Percentiles rank a stretch among this genome's conserved stretches.
phyloP scores from a whole-genome alignment of 2,797 vertebrate species.

The Falco rusticolus region DNA sequence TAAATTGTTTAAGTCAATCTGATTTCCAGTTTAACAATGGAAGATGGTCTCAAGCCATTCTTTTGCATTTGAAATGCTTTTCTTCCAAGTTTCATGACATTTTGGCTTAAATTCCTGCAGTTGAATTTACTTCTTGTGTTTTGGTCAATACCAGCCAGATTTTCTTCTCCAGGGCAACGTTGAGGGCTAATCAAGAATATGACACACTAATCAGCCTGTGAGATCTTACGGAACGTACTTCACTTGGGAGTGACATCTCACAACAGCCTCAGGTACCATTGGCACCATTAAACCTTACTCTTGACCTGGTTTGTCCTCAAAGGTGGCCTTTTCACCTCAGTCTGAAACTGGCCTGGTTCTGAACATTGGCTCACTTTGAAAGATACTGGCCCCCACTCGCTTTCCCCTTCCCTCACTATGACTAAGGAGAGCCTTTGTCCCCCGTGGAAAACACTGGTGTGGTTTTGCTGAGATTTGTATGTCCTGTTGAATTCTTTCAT shows the following conservation, averaged over 20 bases:
- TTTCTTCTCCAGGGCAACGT: not conserved
- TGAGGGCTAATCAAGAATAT: not conserved
- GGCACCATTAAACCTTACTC: not conserved
- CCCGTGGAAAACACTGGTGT: conserved; percentile 23
- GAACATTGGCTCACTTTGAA: not conserved
- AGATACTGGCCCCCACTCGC: not conserved
- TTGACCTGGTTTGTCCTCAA: not conserved
- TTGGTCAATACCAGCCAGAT: not conserved
- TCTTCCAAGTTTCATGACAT: not conserved
- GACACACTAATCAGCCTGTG: not conserved
- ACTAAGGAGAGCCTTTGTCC: not conserved
- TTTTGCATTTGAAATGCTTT: not conserved
- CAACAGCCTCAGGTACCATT: not conserved
- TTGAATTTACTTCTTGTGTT: not conserved
- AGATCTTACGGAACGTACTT: not conserved
- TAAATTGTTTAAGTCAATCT: not conserved
- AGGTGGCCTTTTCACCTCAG: not conserved
- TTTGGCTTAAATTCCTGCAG: not conserved
- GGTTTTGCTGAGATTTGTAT: not conserved
- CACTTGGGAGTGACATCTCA: not conserved
- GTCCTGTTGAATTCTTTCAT: not conserved
- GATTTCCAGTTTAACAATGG: not conserved
- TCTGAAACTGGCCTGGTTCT: not conserved
- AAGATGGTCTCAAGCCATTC: not conserved
- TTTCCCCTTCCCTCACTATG: not conserved